Conservation (phyloP, 1,140 invertebrate genomes). For the Dermatophagoides farinae region DNA sequence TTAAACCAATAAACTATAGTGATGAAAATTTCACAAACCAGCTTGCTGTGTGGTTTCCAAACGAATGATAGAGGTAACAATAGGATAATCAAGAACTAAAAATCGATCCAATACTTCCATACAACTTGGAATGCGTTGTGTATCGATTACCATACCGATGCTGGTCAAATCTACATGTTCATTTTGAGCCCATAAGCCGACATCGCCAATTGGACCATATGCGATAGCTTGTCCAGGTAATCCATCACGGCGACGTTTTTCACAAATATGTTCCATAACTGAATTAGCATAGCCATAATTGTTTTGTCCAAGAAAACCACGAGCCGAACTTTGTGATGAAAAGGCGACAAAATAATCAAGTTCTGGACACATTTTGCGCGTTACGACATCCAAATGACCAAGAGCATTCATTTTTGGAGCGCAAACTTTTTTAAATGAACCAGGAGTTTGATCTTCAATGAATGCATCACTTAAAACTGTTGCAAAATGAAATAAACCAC, state of each 20-base stretch:
- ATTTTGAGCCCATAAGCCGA: conserved; percentile 70
- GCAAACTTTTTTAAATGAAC: conserved; percentile 29
- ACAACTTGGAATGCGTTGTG: conserved; percentile 72
- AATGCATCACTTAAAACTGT: conserved; percentile 47
- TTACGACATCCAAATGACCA: conserved; percentile 46
- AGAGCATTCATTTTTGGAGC: conserved; percentile 40
- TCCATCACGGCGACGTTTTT: conserved; percentile 49
- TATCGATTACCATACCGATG: conserved; percentile 72
- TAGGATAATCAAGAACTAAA: conserved; percentile 17
- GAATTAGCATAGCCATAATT: conserved; percentile 87
- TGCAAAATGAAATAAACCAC: conserved; percentile 33
- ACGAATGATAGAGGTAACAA: conserved; percentile 9
- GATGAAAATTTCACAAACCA: neutral
- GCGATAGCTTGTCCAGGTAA: conserved; percentile 64
- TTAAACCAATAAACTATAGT: neutral
- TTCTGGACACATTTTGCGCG: conserved; percentile 46
- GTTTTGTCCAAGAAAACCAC: conserved; percentile 74
- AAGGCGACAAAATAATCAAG: conserved; percentile 78
- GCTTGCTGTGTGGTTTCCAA: conserved; percentile 1
- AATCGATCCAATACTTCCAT: conserved; percentile 61
- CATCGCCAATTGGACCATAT: conserved; percentile 91
- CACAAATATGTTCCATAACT: conserved; percentile 76
- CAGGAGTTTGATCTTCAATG: conserved; percentile 59
- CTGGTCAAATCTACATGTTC: conserved; percentile 75
- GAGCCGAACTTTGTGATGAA: conserved; percentile 75